Evolutionary conservation across 2,888 invertebrate species (phyloP), one percentile per base, ranked within the genome.

Genomic region (Dioctria linearis): DNA sequence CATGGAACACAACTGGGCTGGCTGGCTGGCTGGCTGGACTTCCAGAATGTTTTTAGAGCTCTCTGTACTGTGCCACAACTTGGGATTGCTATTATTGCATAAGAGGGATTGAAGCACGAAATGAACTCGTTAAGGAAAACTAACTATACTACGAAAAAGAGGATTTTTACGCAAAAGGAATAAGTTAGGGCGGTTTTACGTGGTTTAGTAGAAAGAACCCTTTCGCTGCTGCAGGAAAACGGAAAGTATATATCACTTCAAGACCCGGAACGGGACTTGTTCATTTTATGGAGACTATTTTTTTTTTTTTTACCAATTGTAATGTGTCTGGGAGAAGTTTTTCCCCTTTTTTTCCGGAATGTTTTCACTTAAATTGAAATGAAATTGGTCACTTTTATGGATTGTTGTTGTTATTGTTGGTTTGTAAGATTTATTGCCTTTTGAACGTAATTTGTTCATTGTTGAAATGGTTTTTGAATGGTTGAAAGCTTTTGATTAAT

Each of bases 211-310:
- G 25, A 25, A 25, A 25, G 25, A 25, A 54, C 54, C 54, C 54
- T 54, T 54, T 54, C 11, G 11, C 4, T 54, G 25, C 25, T 25
- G 54, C 11, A 11, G 54, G 54, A 8, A 11, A 54, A 54, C 54
- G 54, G 54, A 54, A 54, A 54, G 54, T n/a, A 54, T 54, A 11
- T n/a, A 54, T 54, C 54, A 54, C 54, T 54, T 54, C 9, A n/a
- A 11, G 11, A n/a, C n/a, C 54, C 54, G 54, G 54, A 54, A 54
- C 11, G 6, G n/a, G 54, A 54, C n/a, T 25, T 54, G 11, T 54
- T 54, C 54, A 54, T 54, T 54, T 54, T 11, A n/a, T n/a, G 54
- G 54, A 54, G 11, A 54, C 11, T 54, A 6, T n/a, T 54, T 54
- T 54, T 54, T 46, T 46, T 46, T 46, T 5, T 46, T 46, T 46